phyloP scores from a whole-genome alignment of 1,140 invertebrate species.

The Cardiocondyla obscurior region DNA sequence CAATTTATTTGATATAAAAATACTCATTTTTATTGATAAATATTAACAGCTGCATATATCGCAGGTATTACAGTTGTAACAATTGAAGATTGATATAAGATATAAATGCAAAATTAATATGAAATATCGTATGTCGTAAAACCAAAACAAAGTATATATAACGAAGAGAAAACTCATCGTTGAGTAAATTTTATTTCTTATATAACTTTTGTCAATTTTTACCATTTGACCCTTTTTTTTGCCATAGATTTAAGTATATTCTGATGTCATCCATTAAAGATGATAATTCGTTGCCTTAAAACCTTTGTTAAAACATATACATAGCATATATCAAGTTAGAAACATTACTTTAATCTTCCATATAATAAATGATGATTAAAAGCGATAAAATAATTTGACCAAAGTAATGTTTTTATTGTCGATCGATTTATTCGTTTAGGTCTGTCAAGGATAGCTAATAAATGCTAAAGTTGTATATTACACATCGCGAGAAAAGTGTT shows the following conservation, averaged over 20 bases:
- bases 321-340: constrained; percentile 10
- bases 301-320: constrained; percentile 13
- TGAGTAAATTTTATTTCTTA: not conserved
- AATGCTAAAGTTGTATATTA: not conserved
- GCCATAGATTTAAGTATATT: constrained; percentile 17
- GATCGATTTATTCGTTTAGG: constrained; percentile 35
- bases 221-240: not conserved
- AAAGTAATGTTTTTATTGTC: constrained; percentile 37
- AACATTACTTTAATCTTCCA: constrained; percentile 24
- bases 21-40: constrained; percentile 26
- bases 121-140: constrained; percentile 23
- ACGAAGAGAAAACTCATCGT: not conserved
- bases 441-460: constrained; percentile 10
- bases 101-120: not conserved
- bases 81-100: not conserved
- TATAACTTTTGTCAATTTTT: not conserved
- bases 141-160: not conserved
- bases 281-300: constrained; percentile 14
- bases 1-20: constrained; percentile 12
- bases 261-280: not conserved
- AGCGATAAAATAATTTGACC: constrained; percentile 41
- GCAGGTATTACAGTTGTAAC: constrained; percentile 1
- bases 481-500: not conserved
- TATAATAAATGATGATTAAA: constrained; percentile 4
- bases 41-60: constrained; percentile 1